A percentile compares a stretch with the other conserved stretches of the same genome.
phyloP scores from a whole-genome alignment of 2,888 invertebrate genomes.

The Xestia sexstrigata region DNA sequence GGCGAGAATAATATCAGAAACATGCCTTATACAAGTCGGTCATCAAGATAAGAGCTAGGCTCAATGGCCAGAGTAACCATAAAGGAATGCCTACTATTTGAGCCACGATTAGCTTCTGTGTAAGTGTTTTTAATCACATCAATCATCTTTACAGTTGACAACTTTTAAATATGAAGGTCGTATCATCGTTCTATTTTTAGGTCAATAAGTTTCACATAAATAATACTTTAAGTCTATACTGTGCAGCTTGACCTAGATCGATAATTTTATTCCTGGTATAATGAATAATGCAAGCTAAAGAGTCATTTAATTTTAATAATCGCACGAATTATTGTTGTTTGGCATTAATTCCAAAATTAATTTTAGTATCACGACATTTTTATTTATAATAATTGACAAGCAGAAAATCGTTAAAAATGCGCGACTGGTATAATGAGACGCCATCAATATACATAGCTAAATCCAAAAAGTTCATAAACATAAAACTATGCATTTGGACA shows the following conservation, averaged over 20 bases:
- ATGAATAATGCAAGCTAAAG: slow-evolving; percentile 36
- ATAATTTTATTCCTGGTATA: slow-evolving; percentile 46
- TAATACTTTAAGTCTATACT: slow-evolving; percentile 40
- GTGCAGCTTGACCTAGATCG: slow-evolving; percentile 49
- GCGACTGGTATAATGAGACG: background rate
- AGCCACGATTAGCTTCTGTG: slow-evolving; percentile 58
- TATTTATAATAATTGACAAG: background rate
- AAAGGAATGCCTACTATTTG: slow-evolving; percentile 63
- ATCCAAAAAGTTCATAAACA: slow-evolving; percentile 42
- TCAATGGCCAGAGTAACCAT: slow-evolving; percentile 58
- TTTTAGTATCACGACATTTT: background rate
- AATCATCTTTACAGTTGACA: slow-evolving; percentile 56
- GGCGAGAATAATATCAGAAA: slow-evolving; percentile 60
- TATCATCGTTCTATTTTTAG: slow-evolving; percentile 32
- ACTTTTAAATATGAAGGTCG: slow-evolving; percentile 54
- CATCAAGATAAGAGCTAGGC: slow-evolving; percentile 68
- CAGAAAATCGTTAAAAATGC: slow-evolving; percentile 21
- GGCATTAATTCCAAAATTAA: slow-evolving; percentile 7
- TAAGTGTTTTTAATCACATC: slow-evolving; percentile 50
- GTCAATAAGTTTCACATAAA: slow-evolving; percentile 51
- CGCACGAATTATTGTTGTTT: slow-evolving; percentile 25
- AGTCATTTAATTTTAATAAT: slow-evolving; percentile 51
- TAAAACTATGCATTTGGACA: slow-evolving; percentile 29
- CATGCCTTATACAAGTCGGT: slow-evolving; percentile 60
- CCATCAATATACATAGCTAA: slow-evolving; percentile 46